A percentile compares a stretch with the other conserved stretches of the same genome.
These are phyloP conservation scores for Megaceryle torquata DNA, from an alignment of 2,113 vertebrate species.

Conservation along the genomic window DNA sequence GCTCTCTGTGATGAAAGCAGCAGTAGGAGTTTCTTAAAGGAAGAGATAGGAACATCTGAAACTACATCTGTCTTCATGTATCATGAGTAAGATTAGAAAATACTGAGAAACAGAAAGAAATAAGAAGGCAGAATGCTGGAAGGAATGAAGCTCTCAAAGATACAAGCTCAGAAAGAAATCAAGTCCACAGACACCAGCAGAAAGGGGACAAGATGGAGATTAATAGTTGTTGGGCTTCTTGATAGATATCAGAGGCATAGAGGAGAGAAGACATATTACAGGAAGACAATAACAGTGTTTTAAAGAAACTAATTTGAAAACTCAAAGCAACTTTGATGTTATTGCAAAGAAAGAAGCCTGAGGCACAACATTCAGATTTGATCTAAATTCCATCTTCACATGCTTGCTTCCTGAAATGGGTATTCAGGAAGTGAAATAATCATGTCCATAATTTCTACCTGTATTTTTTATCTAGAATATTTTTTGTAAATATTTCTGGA, in stretches of 20 bases:
- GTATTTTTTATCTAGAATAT: background rate
- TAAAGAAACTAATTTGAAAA: background rate
- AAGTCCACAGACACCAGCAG: background rate
- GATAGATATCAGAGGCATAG: background rate
- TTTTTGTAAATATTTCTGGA: background rate
- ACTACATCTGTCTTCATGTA: background rate
- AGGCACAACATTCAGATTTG: background rate
- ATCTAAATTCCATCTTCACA: background rate
- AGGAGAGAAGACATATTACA: background rate
- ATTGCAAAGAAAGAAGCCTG: background rate
- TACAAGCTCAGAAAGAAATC: background rate
- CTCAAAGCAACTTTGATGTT: background rate
- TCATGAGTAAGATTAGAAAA: background rate
- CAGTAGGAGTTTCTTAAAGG: background rate
- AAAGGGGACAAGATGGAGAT: background rate
- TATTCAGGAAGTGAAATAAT: background rate
- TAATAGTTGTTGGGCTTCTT: background rate
- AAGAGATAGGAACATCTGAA: background rate
- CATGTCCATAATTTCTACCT: background rate
- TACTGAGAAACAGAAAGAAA: background rate
- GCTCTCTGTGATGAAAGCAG: background rate
- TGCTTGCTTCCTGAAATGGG: background rate
- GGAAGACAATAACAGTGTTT: background rate
- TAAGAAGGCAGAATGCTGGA: background rate
- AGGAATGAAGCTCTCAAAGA: background rate